Base-by-base conservation (phyloP, 2,888 invertebrate species). In the Drosophila parthenogenetica region DNA sequence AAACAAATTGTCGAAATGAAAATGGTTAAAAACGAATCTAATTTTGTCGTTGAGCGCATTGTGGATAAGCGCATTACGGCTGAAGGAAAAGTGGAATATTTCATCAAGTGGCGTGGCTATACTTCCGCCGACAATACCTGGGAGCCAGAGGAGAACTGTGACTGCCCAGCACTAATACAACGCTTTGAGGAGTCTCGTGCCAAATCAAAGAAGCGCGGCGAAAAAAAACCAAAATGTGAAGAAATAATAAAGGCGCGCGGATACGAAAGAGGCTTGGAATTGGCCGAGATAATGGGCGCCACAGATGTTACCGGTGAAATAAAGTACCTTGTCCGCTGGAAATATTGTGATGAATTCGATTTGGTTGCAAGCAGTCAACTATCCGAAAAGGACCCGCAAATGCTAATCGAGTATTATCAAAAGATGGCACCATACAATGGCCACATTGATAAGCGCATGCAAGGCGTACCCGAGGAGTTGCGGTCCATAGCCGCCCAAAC, bases 131-230 rank as follows among this genome's bases (percentile, higher is more conserved):
- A 98, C 80, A 98, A 98, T 87, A 98, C 98, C 0, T 98, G 98
- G 98, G 98, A 98, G 88, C 98, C 98, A 0, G 97, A 97, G 89
- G 97, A 97, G 81, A 97, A 98, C 89, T 93, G 98, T 4, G 97
- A 98, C 82, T 98, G 98, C 91, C 98, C 98, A 0, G 96, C 96
- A 73, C 93, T 97, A 19, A 97, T 97, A 77, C 94, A 95, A 72
- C 95, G 96, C 2, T 98, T 96, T 92, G 98, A 98, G 91, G 95
- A 95, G 13, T 95, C 95, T 0, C 94, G 96, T 1, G 91, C 90
- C 10, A 92, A 92, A 42, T 90, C 90, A 0, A 91, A 89, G 94
- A 94, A 93, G 93, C 90, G 92, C 4, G 85, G 91, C 3, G 91
- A 92, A 54, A 92, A 91, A 92, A 93, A 91, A 91, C 93, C 91